phyloP scores from a whole-genome alignment of 2,113 vertebrate species.

The Sceloporus undulatus region DNA sequence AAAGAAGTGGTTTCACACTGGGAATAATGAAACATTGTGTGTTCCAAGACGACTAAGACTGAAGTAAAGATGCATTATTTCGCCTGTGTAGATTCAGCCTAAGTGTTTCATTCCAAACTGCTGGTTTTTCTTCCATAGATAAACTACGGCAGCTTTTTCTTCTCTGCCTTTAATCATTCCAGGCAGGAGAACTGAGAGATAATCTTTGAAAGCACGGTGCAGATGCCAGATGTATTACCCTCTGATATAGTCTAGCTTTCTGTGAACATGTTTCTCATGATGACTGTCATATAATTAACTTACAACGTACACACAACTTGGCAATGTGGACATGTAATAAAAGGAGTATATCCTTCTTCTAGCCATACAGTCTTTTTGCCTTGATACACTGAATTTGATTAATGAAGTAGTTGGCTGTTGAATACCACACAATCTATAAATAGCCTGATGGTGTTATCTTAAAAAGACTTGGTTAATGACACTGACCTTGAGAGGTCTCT shows the following conservation, averaged over 20 bases:
- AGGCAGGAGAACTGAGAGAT: slow-evolving; percentile 35
- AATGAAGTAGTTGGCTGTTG: neutral
- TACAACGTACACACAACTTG: neutral
- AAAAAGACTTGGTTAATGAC: neutral
- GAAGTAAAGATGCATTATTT: too few relatives aligned
- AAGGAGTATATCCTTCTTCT: neutral
- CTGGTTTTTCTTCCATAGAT: neutral
- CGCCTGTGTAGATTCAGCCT: too few relatives aligned
- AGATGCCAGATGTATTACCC: neutral
- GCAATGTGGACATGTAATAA: neutral
- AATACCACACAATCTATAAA: neutral
- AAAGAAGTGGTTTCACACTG: too few relatives aligned
- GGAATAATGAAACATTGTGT: too few relatives aligned
- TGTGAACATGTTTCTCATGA: too few relatives aligned
- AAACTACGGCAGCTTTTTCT: neutral
- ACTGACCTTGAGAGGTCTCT: neutral
- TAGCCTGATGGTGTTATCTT: neutral
- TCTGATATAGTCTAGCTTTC: neutral
- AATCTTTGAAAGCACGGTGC: neutral
- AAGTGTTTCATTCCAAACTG: neutral
- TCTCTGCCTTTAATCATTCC: slow-evolving; percentile 42
- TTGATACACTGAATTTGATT: neutral
- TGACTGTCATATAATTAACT: neutral
- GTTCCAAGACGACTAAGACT: too few relatives aligned
- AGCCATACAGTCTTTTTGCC: neutral